Evolutionary conservation across 2,888 invertebrate species (phyloP), one percentile per base, ranked within the genome.

Genomic region (Allophyes oxyacanthae): DNA sequence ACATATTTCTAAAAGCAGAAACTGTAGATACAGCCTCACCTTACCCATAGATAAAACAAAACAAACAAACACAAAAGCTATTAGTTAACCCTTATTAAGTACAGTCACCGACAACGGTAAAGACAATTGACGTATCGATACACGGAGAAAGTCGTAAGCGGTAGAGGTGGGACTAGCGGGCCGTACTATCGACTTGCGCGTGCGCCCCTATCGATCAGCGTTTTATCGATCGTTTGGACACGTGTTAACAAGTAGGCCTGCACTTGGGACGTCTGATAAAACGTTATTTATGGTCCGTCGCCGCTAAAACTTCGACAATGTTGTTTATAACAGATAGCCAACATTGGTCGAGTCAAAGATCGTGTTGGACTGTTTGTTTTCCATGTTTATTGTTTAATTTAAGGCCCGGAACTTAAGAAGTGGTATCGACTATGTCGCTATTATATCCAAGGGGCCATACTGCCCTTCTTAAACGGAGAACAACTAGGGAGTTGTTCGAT

Each of bases 221-320:
- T 71, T 76, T 67, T 84, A 85, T 83, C 84, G 84, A 83, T 76
- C 64, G 67, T 46, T 62, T 40, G 46, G 83, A 86, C 85, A 84
- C 84, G 85, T 89, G 88, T 89, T 87, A 86, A 87, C 89, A 86
- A 82, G 83, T 77, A 77, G 82, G 75, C 71, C 72, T 78, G 73
- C 77, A 77, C 81, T 73, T 45, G 54, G 69, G 65, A 77, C 75
- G 63, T 62, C 72, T 75, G 84, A 86, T 86, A 87, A 84, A 75
- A 45, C 48, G 64, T 84, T 82, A 85, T 88, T 87, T 88, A 75
- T 68, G 49, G 50, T 13, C 42, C 32, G 38, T 50, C 52, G 49
- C 36, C 11, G 48, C 9, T 28, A 44, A 11, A 53, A 32, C 52
- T 62, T 41, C 38, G 48, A 57, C 54, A 58, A 40, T 65, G 66